Base-by-base conservation (phyloP, 2,888 invertebrate genomes). In the Thymelicus acteon region DNA sequence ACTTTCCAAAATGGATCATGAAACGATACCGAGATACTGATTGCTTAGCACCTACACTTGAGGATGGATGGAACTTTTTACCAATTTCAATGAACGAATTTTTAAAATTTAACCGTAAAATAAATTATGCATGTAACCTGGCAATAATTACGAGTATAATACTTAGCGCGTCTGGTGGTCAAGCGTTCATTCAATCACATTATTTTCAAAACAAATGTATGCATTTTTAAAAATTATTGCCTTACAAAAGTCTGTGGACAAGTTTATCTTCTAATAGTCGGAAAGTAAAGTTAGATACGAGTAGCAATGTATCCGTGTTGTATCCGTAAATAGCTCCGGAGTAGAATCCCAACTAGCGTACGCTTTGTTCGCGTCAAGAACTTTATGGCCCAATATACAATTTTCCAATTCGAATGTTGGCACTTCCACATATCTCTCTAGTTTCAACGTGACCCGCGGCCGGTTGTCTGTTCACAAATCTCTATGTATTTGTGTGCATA, bases 321-420 rank as follows among this genome's bases (percentile, higher is more conserved):
- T 54, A 24, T 24, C 49, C 49, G 49, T 68, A 73, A 75, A 52
- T 73, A 75, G 75, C 72, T 66, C 72, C 64, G 54, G 74, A 74
- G 72, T 75, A 75, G 76, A 76, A 70, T 61, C 72, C 73, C 73
- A 74, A 75, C 72, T 70, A 73, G 73, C 67, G 72, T 74, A 75
- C 77, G 78, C 80, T 85, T 79, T 75, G 78, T 83, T 76, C 75
- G 76, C 78, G 84, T 84, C 86, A 80, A 80, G 81, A 79, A 81
- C 79, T 85, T 83, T 85, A 86, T 85, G 78, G 81, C 75, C 77
- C 80, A 78, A 81, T 83, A 80, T 80, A 83, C 80, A 85, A 84
- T 87, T 86, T 85, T 85, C 81, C 84, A 85, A 84, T 86, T 79
- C 78, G 75, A 79, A 77, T 77, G 84, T 82, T 82, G 82, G 81